Evolutionary conservation across 2,888 invertebrate genomes (phyloP), one percentile per base, ranked within the genome.

Genomic region (Ormia ochracea): DNA sequence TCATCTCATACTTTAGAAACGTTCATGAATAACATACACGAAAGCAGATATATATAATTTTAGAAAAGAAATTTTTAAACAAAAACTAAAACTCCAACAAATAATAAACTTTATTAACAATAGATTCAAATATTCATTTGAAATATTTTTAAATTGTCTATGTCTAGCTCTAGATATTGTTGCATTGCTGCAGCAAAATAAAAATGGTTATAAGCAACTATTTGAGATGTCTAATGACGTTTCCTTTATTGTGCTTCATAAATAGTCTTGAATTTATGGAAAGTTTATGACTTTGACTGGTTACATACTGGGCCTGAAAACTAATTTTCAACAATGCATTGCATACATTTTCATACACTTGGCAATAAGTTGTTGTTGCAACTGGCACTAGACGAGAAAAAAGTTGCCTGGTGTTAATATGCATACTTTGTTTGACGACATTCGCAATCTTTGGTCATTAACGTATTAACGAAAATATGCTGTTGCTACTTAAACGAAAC

Each of bases 381-480:
- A 12, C 10, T 63, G 48, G 10, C 63, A 50, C 48, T 50, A 61
- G 43, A 41, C 9, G 26, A 63, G 23, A 14, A 54, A 1, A 10
- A 61, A 31, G 21, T 17, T 19, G 1, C 23, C 4, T 31, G 10
- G 52, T 63, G 45, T 54, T 58, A 58, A 54, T 38, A 54, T 45
- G 48, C 56, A 58, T 48, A 66, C 48, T 66, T 48, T 36, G 82
- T 82, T 84, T 33, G 70, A 82, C n/a, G 77, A 76, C 61, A 69
- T 85, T 87, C 56, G 50, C 58, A 66, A 54, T 48, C 21, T 41
- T 43, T 72, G 79, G 66, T 61, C 75, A 80, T 80, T 80, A 80
- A 72, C 79, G 61, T 66, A 56, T 54, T 21, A 61, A 10, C 45
- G 17, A 19, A 54, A 73, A 63, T 17, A 33, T 48, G 43, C 26